Base-by-base conservation (phyloP, 37 sponge, comb jelly and placozoan species). In the Tethya wilhelma region DNA sequence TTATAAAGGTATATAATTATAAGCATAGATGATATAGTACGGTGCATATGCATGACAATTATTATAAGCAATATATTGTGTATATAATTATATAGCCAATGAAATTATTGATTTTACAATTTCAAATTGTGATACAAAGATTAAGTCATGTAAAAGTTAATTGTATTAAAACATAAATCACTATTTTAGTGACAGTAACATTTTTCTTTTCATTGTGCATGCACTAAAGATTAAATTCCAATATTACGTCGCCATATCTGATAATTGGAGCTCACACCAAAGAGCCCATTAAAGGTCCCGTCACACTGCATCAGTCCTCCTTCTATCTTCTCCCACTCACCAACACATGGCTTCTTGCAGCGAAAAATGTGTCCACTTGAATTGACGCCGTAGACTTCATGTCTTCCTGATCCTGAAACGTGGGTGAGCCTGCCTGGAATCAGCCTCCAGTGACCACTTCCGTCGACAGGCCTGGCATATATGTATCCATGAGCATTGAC, bases 271-370 rank as follows among this genome's bases (percentile, higher is more conserved):
- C n/a, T 64, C 2, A 87, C 75, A 22, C 87, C 87, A 34, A 72
- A 43, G 17, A 87, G 56, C 20, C 25, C 44, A 56, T 80, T 62
- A 23, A 68, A 32, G 20, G 80, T 79, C 26, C 80, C 87, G 36
- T 86, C 87, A 49, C 74, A 73, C 74, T 86, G 80, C 31, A 12
- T 56, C 59, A 87, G 38, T 9, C 40, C 8, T 33, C 86, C 86
- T 14, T 32, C 44, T 11, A 87, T n/a, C 31, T 72, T 53, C 41
- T 59, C 67, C 83, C 83, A 89, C 23, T 82, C 46, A n/a, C 84
- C 84, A 70, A 72, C 36, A 33, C 89, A 89, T 1, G 89, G 89
- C 71, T 83, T 89, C 74, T 71, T 79, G 75, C 90, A 89, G 38
- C 90, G 79, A n/a, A 34, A 89, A 30, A 84, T 65, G 1, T 66